Evolutionary conservation across 2,797 vertebrate species (phyloP).

Genomic region (Pseudomugil tenellus): DNA sequence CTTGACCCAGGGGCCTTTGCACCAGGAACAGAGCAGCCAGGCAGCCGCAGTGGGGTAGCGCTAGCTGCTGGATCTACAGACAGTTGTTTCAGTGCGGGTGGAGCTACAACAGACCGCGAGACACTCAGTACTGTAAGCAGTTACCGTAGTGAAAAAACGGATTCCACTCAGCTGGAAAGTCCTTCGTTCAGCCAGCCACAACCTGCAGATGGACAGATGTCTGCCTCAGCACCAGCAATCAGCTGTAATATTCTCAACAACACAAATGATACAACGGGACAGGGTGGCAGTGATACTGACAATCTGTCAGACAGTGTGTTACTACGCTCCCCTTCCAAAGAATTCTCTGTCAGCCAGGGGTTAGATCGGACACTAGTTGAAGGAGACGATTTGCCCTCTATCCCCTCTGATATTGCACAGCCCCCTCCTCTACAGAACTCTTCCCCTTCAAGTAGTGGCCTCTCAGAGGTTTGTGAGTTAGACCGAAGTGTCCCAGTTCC

Average conservation of each 20-base stretch:
- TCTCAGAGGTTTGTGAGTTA: constrained; percentile 80
- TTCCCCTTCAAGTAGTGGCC: constrained; percentile 83
- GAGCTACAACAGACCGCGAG: constrained; percentile 87
- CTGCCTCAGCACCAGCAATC: constrained; percentile 59
- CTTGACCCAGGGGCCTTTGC: constrained; percentile 86
- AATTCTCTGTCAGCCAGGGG: constrained; percentile 79
- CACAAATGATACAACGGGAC: constrained; percentile 57
- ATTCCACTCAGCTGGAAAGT: constrained; percentile 92
- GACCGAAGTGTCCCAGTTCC: constrained; percentile 73
- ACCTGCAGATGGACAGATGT: constrained; percentile 55
- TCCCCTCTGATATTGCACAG: constrained; percentile 70
- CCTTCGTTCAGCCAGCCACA: constrained; percentile 81
- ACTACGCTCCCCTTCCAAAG: constrained; percentile 85
- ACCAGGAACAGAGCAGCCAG: constrained; percentile 80
- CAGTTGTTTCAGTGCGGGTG: constrained; percentile 89
- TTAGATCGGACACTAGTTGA: constrained; percentile 86
- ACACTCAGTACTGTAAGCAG: constrained; percentile 90
- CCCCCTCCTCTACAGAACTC: constrained; percentile 78
- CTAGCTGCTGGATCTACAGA: constrained; percentile 88
- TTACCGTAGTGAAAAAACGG: constrained; percentile 92
- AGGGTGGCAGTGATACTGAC: constrained; percentile 85
- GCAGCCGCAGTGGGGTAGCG: constrained; percentile 79
- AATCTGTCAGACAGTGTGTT: constrained; percentile 88
- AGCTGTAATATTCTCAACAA: constrained; percentile 43
- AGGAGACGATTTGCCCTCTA: constrained; percentile 78